Percentiles rank a stretch among this genome's conserved stretches.
Evolutionary conservation across 2,113 vertebrate genomes (phyloP).

Genomic region (Ceyx cyanopectus): DNA sequence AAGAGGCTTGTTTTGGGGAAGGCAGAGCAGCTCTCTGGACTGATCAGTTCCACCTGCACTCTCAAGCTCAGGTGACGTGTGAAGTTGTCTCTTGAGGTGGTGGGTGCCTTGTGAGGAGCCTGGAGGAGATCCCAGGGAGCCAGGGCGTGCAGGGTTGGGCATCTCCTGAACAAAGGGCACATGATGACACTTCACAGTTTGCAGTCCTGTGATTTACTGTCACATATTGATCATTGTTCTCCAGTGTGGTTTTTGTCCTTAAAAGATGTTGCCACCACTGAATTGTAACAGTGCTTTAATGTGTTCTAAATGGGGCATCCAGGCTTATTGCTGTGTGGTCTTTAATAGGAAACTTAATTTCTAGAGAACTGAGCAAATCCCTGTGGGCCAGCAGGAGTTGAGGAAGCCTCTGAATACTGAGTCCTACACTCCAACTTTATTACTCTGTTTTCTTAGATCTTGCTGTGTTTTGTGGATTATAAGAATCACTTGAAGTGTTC

Average conservation of each 20-base stretch:
- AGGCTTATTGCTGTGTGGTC: conserved; percentile 23
- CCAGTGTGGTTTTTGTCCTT: background rate
- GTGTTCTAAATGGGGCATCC: conserved; percentile 29
- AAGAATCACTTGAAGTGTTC: background rate
- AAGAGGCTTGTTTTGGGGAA: background rate
- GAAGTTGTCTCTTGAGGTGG: background rate
- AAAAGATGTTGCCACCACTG: background rate
- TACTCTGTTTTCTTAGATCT: background rate
- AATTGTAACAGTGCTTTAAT: background rate
- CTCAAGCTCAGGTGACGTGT: background rate
- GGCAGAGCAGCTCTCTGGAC: background rate
- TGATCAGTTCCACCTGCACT: background rate
- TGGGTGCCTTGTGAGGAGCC: fast-evolving
- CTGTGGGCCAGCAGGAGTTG: background rate
- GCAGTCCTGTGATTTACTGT: background rate
- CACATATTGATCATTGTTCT: background rate
- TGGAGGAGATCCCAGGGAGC: background rate
- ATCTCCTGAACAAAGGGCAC: background rate
- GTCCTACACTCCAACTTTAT: background rate
- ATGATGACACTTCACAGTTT: fast-evolving
- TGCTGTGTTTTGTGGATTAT: background rate
- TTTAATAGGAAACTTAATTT: conserved; percentile 8
- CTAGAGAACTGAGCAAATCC: background rate
- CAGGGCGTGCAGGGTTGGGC: fast-evolving
- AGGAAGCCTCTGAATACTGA: background rate